Evolutionary conservation across 1,140 invertebrate species (phyloP), one percentile per base, ranked within the genome.

Genomic region (Penaeus japonicus): DNA sequence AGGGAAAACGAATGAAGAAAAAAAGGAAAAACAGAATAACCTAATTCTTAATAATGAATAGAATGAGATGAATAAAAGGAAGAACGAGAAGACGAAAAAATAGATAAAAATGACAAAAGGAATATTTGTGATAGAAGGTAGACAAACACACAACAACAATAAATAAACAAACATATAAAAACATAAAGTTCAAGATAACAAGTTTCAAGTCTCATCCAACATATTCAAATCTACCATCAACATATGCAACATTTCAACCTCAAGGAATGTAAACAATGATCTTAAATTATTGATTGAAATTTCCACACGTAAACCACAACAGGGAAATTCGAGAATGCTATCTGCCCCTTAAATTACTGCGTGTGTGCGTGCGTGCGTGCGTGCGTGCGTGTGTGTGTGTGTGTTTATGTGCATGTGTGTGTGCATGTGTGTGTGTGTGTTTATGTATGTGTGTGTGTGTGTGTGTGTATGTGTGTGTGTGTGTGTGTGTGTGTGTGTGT

Each of bases 381-480:
- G 32, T 32, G 53, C 24, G 7, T 55, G 32, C 22, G 22, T n/a
- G 22, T 83, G 22, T 83, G 81, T 59, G 2, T 1, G 0, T 83
- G 12, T 80, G 15, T 80, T 12, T 83, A 22, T 83, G 59, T 83
- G 81, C 22, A 15, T 84, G 47, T 20, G 55, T 84, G 83, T 65
- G 78, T 80, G 18, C 1, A 20, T 32, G 78, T 24, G 18, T 7
- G 2, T 57, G 78, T 80, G 47, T 47, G 10, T 47, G 47, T 47
- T 7, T 47, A 1, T 5, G 47, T 47, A 15, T 47, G 47, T 47
- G 10, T 5, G 78, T 80, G 78, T 24, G n/a, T 32, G 20, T 32
- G n/a, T 32, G n/a, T 80, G 78, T 65, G 15, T 4, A 20, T 80
- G 12, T 80, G 78, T 80, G 15, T 4, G 78, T 80, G 78, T 32